Evolutionary conservation across 2,888 invertebrate genomes (phyloP), one percentile per base, ranked within the genome.

Genomic region (Melieria picta): DNA sequence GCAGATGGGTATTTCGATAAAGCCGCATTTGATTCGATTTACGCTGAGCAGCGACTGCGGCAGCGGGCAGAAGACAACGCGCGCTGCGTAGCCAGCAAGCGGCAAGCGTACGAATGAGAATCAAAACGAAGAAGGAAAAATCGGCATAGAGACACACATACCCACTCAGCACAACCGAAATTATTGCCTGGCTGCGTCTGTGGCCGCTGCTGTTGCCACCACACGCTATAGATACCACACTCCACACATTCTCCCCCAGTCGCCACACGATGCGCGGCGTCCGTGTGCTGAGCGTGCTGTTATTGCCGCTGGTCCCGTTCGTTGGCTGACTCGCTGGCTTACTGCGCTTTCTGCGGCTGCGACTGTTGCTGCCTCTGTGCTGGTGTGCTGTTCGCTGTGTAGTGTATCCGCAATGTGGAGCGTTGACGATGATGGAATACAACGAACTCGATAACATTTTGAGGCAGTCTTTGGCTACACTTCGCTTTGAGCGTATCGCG

Each of bases 401-500:
- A 64, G 65, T 77, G 76, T 76, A 74, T 56, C 65, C 65, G 65
- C 65, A 70, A 70, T 70, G 61, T 81, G 80, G 79, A 78, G 79
- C 80, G 74, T 48, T 75, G 78, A 79, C 78, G 81, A 80, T 78
- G 85, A 84, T 80, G 80, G 80, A 81, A 81, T 81, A 81, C 85
- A 85, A 84, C 85, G 82, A 85, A 86, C 84, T 85, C 85, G 83
- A 85, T 85, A 84, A 84, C 84, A 86, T 84, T 86, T 86, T 85
- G 85, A 85, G 86, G 84, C 87, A 87, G 86, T 87, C 87, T 87
- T 86, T 85, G 85, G 83, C 83, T 85, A 86, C 85, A 86, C 85
- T 86, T 84, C 86, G 87, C 82, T 84, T 85, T 82, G 87, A 86
- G 83, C 85, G 86, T 85, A 85, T 86, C 86, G 84, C 84, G 85